These are phyloP conservation scores for Phycodurus eques DNA, from an alignment of 2,113 vertebrate genomes.

Conservation along the genomic window DNA sequence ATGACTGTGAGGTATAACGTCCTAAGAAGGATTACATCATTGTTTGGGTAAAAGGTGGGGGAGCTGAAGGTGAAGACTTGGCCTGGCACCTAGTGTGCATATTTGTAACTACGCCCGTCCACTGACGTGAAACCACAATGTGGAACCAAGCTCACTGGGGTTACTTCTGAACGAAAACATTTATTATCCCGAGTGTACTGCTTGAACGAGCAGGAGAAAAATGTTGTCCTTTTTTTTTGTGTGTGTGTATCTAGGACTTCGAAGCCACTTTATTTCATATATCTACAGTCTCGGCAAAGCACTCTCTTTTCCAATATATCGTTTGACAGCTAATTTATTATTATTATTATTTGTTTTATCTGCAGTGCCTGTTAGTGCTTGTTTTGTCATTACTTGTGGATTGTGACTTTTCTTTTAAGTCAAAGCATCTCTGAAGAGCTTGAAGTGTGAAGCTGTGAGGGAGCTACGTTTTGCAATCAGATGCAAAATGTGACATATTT, in stretches of 20 bases:
- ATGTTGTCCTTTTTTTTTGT: constrained; percentile 14
- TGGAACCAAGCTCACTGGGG: constrained; percentile 38
- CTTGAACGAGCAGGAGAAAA: constrained; percentile 38
- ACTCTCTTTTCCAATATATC: constrained; percentile 22
- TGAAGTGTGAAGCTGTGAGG: constrained; percentile 31
- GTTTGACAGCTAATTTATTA: constrained; percentile 39
- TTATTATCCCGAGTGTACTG: constrained; percentile 43
- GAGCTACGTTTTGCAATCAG: constrained; percentile 35
- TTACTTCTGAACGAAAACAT: constrained; percentile 40
- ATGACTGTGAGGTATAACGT: constrained; percentile 59
- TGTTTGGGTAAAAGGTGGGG: constrained; percentile 48
- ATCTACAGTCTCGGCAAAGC: too few relatives aligned
- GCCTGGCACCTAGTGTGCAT: constrained; percentile 64
- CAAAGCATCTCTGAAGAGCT: constrained; percentile 46
- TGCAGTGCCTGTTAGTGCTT: constrained; percentile 36
- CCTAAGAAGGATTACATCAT: constrained; percentile 69
- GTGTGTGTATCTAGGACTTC: not conserved
- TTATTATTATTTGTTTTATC: constrained; percentile 5
- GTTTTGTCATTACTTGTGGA: constrained; percentile 43
- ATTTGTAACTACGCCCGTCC: constrained; percentile 5
- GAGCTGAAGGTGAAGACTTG: constrained; percentile 44
- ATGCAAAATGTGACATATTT: constrained; percentile 38
- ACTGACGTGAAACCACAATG: constrained; percentile 25
- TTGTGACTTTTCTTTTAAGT: constrained; percentile 51
- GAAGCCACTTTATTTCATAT: constrained; percentile 16